A percentile compares a stretch with the other conserved stretches of the same genome.
phyloP scores from a whole-genome alignment of 2,888 invertebrate species.

The Lacanobia oleracea region DNA sequence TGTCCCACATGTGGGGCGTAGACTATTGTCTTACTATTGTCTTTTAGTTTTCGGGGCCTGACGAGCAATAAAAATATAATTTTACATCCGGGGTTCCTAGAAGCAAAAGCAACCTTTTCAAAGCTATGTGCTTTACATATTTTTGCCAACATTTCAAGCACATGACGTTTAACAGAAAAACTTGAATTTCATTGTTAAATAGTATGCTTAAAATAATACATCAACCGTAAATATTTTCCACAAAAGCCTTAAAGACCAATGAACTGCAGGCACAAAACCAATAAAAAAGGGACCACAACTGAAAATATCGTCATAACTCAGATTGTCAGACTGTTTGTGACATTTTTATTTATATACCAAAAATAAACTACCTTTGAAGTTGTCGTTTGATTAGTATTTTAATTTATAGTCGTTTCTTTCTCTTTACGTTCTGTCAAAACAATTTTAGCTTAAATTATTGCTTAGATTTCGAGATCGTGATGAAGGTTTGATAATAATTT shows the following conservation, averaged over 20 bases:
- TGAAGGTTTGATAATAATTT: background rate
- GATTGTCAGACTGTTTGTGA: constrained; percentile 26
- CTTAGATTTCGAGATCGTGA: background rate
- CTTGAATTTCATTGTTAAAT: background rate
- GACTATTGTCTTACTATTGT: too few species aligned
- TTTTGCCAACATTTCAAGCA: background rate
- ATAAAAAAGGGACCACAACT: background rate
- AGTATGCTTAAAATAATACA: background rate
- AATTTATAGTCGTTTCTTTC: constrained; percentile 10
- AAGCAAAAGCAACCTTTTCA: background rate
- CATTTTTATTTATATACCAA: constrained; percentile 33
- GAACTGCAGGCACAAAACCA: constrained; percentile 7
- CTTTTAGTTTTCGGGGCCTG: too few species aligned
- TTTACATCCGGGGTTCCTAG: background rate
- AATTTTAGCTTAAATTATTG: constrained; percentile 7
- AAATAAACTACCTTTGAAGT: constrained; percentile 6
- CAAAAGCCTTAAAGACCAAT: constrained; percentile 1
- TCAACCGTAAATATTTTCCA: background rate
- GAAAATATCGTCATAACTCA: constrained; percentile 10
- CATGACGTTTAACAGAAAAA: background rate
- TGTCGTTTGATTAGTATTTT: constrained; percentile 22
- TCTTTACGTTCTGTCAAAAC: constrained; percentile 15
- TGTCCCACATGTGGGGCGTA: too few species aligned
- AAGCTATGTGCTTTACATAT: too few species aligned
- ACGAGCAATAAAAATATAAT: too few species aligned